phyloP scores from a whole-genome alignment of 1,140 invertebrate species.

The Trichonephila clavipes region DNA sequence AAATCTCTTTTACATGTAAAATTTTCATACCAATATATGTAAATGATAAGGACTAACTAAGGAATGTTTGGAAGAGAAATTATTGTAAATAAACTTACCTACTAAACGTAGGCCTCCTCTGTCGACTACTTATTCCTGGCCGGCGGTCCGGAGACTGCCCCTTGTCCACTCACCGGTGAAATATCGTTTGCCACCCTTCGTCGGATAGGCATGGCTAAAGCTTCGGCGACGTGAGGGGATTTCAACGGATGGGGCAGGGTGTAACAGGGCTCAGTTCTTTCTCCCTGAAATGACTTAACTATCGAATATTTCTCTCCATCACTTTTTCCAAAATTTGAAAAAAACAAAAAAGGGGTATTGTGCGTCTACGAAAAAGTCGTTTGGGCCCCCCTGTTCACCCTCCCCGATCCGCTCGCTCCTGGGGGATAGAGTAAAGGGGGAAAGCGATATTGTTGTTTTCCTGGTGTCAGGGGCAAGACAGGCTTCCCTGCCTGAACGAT shows the following conservation, averaged over 20 bases:
- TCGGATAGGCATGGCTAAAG: conserved; percentile 39
- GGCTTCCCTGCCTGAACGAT: background rate
- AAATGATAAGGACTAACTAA: too few species aligned
- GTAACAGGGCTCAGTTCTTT: conserved; percentile 60
- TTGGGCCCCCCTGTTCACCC: conserved; percentile 64
- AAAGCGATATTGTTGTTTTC: conserved; percentile 66
- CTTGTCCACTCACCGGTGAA: conserved; percentile 36
- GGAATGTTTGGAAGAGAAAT: too few species aligned
- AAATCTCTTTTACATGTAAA: too few species aligned
- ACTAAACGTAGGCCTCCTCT: conserved; percentile 65
- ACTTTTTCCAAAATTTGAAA: background rate
- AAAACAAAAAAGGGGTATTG: conserved; percentile 39
- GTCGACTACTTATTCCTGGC: conserved; percentile 62
- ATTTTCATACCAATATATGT: too few species aligned
- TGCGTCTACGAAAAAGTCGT: conserved; percentile 28
- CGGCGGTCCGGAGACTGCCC: conserved; percentile 54
- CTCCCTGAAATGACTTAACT: conserved; percentile 6
- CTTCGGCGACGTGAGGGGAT: conserved; percentile 7
- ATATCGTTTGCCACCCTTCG: conserved; percentile 11
- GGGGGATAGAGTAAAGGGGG: conserved; percentile 59
- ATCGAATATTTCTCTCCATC: conserved; percentile 5
- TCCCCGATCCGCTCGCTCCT: conserved; percentile 59
- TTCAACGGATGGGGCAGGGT: conserved; percentile 61
- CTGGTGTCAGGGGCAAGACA: conserved; percentile 50
- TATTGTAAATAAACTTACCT: conserved; percentile 7